Conservation (phyloP, 2,888 invertebrate species). For the Agrypnus murinus region DNA sequence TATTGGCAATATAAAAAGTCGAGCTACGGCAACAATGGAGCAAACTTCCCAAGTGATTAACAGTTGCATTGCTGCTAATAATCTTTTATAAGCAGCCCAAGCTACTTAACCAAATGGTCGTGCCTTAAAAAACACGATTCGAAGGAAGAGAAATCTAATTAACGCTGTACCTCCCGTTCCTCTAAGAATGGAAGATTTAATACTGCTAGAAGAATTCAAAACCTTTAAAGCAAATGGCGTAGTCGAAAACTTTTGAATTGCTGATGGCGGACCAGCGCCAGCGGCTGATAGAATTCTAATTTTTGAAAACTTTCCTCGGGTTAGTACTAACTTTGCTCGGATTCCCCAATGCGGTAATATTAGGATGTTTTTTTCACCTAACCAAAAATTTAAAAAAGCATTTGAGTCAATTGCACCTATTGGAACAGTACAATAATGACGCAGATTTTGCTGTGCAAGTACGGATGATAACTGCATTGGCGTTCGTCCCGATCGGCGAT, state of each 20-base stretch:
- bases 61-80: not conserved
- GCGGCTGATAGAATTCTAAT: not conserved
- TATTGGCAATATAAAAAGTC: not conserved
- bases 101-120: not conserved
- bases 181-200: not conserved
- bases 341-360: constrained; percentile 24
- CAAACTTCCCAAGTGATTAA: not conserved
- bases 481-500: constrained; percentile 37
- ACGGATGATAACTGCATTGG: constrained; percentile 35
- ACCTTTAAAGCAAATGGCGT: not conserved
- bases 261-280: not conserved
- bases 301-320: too few relatives aligned
- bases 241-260: not conserved
- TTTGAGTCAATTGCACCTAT: constrained; percentile 26
- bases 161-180: not conserved
- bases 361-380: constrained; percentile 31
- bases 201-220: not conserved
- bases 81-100: not conserved
- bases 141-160: not conserved
- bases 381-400: constrained; percentile 44
- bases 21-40: not conserved
- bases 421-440: constrained; percentile 32
- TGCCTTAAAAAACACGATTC: not conserved
- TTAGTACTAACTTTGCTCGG: too few relatives aligned
- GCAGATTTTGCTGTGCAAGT: constrained; percentile 38